Base-by-base conservation (phyloP, 2,797 vertebrate genomes). In the Holocentrus rufus region DNA sequence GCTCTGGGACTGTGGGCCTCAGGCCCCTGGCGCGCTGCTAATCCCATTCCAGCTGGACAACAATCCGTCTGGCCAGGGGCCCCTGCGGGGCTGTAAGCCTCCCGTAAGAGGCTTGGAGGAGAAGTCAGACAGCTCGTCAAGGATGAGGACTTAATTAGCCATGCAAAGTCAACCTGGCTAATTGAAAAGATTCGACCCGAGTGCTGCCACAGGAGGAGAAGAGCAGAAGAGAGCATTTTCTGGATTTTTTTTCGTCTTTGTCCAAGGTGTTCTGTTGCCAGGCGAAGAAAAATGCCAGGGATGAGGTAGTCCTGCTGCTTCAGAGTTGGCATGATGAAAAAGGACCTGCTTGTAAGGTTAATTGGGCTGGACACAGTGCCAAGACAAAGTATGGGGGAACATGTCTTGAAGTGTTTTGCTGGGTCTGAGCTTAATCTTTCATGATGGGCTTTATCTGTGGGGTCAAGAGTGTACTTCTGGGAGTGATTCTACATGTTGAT, bases 11-110 rank as follows among this genome's bases (percentile, higher is more conserved):
- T 82, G 79, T 82, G 88, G 89, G 92, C 89, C 87, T 86, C 80
- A 75, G 91, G 89, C 87, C 84, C 87, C 83, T 80, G 88, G 90
- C 85, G 87, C 83, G 76, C 76, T 83, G 86, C 86, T 94, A 94
- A 94, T 94, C 93, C 90, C 91, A 90, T 92, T 93, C 93, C 93
- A 94, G 91, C 91, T 93, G 93, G 91, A 93, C 90, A 92, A 91
- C 91, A 93, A 92, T 92, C 92, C 89, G 89, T 93, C 93, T 94
- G 91, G 90, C 87, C 87, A 80, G 88, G 89, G 90, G 85, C 85
- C 90, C 89, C 90, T 27, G 76, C 31, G 31, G 77, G 72, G 85
- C 87, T 82, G 85, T 93, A 94, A 94, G 81, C 86, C 82, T 79
- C 57, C 59, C 14, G 80, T 93, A 94, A 94, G 93, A 93, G 87